These are phyloP conservation scores for Botia almorhae DNA, from an alignment of 2,797 vertebrate genomes.

Conservation along the genomic window DNA sequence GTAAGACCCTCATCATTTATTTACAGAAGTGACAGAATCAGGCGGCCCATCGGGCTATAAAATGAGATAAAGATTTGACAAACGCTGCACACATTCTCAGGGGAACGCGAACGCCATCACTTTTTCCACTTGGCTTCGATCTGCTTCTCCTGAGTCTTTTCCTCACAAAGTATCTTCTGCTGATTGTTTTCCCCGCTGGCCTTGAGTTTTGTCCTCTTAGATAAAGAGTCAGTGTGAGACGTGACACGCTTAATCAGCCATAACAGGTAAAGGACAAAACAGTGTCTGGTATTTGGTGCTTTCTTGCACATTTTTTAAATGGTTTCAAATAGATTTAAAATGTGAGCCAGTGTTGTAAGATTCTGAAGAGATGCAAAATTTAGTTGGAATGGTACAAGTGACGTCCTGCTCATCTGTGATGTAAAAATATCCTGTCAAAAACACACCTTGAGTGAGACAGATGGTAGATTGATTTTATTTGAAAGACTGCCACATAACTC, in stretches of 20 bases:
- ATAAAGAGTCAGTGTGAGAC: constrained; percentile 41
- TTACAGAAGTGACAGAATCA: constrained; percentile 33
- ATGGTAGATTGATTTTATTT: constrained; percentile 60
- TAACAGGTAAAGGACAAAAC: constrained; percentile 47
- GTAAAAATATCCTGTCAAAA: constrained; percentile 50
- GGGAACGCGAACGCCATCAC: background rate
- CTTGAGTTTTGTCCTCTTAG: constrained; percentile 36
- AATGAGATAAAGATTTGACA: constrained; percentile 26
- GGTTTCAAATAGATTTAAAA: constrained; percentile 9
- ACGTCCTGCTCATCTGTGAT: constrained; percentile 35
- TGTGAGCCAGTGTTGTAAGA: constrained; percentile 1
- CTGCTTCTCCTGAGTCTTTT: constrained; percentile 19
- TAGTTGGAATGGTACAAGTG: constrained; percentile 12
- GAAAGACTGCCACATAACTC: constrained; percentile 48
- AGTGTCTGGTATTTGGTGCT: constrained; percentile 10
- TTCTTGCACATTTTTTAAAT: constrained; percentile 2
- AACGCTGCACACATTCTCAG: constrained; percentile 13
- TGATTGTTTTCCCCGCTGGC: constrained; percentile 2
- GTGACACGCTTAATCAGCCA: constrained; percentile 44
- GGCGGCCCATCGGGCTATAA: background rate
- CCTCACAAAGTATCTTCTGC: background rate
- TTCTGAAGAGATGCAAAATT: background rate
- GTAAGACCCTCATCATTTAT: constrained; percentile 33
- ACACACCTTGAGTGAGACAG: constrained; percentile 55
- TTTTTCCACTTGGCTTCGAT: constrained; percentile 9